Evolutionary conservation across 2,888 invertebrate genomes (phyloP).

Genomic region (Lycophotia porphyrea): DNA sequence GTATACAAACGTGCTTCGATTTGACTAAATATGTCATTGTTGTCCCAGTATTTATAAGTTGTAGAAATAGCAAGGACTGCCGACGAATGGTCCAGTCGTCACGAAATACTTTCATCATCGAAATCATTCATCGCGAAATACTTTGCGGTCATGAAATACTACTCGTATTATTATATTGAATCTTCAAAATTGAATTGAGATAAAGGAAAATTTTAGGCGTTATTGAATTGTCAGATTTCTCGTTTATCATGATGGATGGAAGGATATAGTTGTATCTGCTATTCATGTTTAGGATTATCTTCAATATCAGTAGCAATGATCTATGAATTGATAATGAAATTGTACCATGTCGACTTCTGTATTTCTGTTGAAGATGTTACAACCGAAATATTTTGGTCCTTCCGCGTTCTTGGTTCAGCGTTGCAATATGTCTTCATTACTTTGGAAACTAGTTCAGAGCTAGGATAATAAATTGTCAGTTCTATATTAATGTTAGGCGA

Average conservation of each 20-base stretch:
- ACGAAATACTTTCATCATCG: background rate
- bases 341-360: slow-evolving; percentile 8
- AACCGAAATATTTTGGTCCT: slow-evolving; percentile 19
- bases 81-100: background rate
- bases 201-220: slow-evolving; percentile 4
- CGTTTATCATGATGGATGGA: slow-evolving; percentile 49
- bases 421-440: slow-evolving; percentile 37
- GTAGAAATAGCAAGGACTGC: background rate
- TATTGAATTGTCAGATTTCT: slow-evolving; percentile 26
- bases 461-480: slow-evolving; percentile 33
- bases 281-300: slow-evolving; percentile 23
- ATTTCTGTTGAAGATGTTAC: slow-evolving; percentile 5
- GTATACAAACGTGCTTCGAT: background rate
- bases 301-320: slow-evolving; percentile 34
- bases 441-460: slow-evolving; percentile 17
- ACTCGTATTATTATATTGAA: background rate
- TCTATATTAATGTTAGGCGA: slow-evolving; percentile 6
- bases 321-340: slow-evolving; percentile 24
- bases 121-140: background rate
- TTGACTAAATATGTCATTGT: background rate
- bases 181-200: background rate
- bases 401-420: slow-evolving; percentile 32
- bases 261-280: slow-evolving; percentile 20
- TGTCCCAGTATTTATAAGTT: background rate
- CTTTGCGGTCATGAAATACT: slow-evolving; percentile 3